Base-by-base conservation (phyloP, 1,140 invertebrate species). In the Bombus breviceps region DNA sequence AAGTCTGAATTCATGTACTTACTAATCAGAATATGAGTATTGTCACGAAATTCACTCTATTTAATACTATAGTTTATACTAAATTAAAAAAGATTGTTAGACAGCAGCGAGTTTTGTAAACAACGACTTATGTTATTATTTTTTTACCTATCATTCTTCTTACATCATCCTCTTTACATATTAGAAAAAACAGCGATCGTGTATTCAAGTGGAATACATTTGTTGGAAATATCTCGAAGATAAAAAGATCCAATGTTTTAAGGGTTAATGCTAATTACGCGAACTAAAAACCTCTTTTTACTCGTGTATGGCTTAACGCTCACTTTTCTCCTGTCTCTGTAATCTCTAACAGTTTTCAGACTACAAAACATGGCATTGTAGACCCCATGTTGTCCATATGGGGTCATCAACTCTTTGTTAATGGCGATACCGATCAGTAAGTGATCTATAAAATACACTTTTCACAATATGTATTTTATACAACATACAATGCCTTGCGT, bases 311-410 rank as follows among this genome's bases (percentile, higher is more conserved):
- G 89, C 89, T 81, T 74, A 90, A 84, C 90, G 88, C 86, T 91
- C 88, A 88, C 90, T 91, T 92, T 94, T 88, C 91, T 94, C 88
- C 92, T 94, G 91, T 93, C 93, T 94, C 92, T 95, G 88, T 94
- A 94, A 94, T 95, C 93, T 94, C 93, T 95, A 94, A 95, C 97
- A 98, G 98, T 97, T 98, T 98, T 97, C 98, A 98, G 97, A 98
- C 98, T 92, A 97, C 97, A 97, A 98, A 98, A 97, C 97, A 98
- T 96, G 98, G 98, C 96, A 98, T 98, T 97, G 97, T 98, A 97
- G 98, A 98, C 97, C 98, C 98, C 96, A 98, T 98, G 98, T 98
- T 98, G 96, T 98, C 97, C 96, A 98, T 98, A 97, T 98, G 98
- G 98, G 98, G 98, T 96, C 98, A 98, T 96, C 98, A 98, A 97